Percentiles rank a stretch among this genome's conserved stretches.
These are phyloP conservation scores for Labroides dimidiatus DNA, from an alignment of 2,797 vertebrate species.

Conservation along the genomic window DNA sequence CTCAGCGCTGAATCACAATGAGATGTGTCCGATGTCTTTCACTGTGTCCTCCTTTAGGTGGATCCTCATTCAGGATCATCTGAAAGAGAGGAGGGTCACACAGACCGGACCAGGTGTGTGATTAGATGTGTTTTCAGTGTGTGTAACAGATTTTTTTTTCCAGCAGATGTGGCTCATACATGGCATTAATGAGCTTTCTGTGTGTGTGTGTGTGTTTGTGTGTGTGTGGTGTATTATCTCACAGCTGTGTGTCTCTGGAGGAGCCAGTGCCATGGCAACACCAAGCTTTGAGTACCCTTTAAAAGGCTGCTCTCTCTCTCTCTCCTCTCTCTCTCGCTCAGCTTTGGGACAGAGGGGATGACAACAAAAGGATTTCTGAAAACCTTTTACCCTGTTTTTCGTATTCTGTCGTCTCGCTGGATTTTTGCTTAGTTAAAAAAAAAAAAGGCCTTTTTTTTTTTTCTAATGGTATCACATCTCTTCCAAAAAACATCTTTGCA, in stretches of 20 bases:
- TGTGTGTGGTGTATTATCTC: constrained; percentile 29
- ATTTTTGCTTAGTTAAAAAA: constrained; percentile 2
- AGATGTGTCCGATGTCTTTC: no score
- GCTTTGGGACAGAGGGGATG: constrained; percentile 18
- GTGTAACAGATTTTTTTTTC: neutral
- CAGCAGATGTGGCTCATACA: neutral
- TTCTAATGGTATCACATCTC: no score
- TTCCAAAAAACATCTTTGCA: no score
- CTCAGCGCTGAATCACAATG: no score
- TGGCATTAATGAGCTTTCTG: constrained; percentile 35
- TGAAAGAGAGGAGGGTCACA: no score
- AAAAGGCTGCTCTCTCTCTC: constrained; percentile 43
- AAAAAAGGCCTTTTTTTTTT: constrained; percentile 1
- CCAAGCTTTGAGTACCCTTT: constrained; percentile 59
- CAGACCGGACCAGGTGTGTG: no score
- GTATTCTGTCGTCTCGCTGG: neutral
- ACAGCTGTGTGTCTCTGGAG: constrained; percentile 33
- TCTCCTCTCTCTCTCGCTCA: no score
- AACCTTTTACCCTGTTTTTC: neutral
- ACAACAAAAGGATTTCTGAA: constrained; percentile 19
- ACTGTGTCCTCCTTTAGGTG: no score
- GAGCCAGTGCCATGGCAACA: constrained; percentile 66
- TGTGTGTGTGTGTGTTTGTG: constrained; percentile 14
- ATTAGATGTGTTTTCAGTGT: no score
- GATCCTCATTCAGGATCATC: no score